Base-by-base conservation (phyloP, 2,888 invertebrate species). In the Aspidiotus destructor region DNA sequence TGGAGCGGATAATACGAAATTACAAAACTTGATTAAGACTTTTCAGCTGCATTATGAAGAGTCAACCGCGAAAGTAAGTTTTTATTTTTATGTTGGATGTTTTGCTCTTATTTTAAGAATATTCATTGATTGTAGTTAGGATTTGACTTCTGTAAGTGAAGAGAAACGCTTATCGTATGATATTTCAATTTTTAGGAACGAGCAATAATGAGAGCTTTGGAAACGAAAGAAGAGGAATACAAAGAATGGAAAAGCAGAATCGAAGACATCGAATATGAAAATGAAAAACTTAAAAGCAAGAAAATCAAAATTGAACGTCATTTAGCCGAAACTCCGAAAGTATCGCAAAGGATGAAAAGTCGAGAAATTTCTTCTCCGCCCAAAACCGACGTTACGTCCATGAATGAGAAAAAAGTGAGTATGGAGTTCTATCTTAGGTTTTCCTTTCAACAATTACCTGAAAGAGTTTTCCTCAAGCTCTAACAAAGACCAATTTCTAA, bases 161-260 rank as follows among this genome's bases (percentile, higher is more conserved):
- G 2, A 28, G 28, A 28, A 28, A 28, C 28, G 28, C 28, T 28
- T 5, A 28, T 28, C 28, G 28, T 44, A 44, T 44, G 48, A 48
- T 40, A n/a, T 52, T n/a, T 28, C 7, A 62, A 10, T 28, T 55
- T 15, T 7, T 13, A 67, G 67, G 67, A 67, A 48, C 58, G 60
- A 60, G 60, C 40, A 42, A 67, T 67, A 28, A 42, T 28, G 44
- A 93, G 95, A 75, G 87, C 89, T 0, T 84, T 93, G 64, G 91
- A 89, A 64, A 91, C 91, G n/a, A 86, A 92, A 73, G 96, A 97
- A 78, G 96, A 95, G 0, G 90, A 95, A 80, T 90, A 88, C 71
- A 96, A 95, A 0, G 97, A 98, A 77, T 80, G 95, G 68, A 88
- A 92, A 77, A 96, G 96, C 78, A 93, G 96, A 80, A 88, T 96